Evolutionary conservation across 2,113 vertebrate genomes (phyloP).

Genomic region (Bettongia penicillata): DNA sequence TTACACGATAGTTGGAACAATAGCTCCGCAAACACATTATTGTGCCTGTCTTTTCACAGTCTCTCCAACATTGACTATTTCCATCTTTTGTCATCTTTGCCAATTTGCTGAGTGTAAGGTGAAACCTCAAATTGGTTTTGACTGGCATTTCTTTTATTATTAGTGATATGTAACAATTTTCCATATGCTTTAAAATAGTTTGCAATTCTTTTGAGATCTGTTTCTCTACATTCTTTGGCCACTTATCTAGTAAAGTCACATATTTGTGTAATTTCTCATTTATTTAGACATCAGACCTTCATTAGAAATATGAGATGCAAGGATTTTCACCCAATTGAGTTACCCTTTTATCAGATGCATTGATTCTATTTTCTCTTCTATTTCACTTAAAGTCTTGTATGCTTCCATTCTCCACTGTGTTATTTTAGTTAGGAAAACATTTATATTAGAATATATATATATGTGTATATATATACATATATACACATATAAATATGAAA

Average conservation of each 20-base stretch:
- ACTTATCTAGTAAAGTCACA: not conserved
- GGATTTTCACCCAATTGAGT: not conserved
- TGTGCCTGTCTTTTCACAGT: not conserved
- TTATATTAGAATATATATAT: not conserved
- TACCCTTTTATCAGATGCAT: not conserved
- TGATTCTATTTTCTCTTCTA: not conserved
- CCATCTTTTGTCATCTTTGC: not conserved
- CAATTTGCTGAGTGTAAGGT: not conserved
- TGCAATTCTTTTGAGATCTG: not conserved
- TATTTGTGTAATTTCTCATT: not conserved
- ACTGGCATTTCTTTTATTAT: not conserved
- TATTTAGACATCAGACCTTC: not conserved
- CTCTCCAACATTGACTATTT: not conserved
- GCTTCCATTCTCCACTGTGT: not conserved
- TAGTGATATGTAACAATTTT: not conserved
- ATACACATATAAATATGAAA: not conserved
- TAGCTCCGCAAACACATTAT: not conserved
- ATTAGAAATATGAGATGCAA: not conserved
- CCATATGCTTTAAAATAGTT: not conserved
- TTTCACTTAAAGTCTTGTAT: not conserved
- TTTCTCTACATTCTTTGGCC: not conserved
- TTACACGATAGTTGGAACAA: not conserved
- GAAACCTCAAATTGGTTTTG: not conserved
- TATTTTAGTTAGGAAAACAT: not conserved
- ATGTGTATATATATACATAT: no score